Conservation (phyloP, 2,113 vertebrate species). For the Corydoras maculifer region DNA sequence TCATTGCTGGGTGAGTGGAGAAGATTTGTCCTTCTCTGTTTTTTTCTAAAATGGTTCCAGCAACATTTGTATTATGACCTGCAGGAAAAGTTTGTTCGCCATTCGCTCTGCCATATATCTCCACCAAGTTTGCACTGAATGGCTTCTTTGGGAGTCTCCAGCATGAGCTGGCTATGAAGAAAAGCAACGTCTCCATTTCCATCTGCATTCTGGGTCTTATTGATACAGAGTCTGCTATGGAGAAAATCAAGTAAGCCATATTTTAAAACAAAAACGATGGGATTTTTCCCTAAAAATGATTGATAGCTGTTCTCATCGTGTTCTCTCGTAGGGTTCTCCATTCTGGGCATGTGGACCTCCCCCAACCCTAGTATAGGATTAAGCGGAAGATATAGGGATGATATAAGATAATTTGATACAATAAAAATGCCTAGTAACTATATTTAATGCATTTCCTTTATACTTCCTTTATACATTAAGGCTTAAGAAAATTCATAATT, state of each 20-base stretch:
- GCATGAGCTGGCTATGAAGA: slow-evolving; percentile 75
- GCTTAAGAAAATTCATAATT: no score
- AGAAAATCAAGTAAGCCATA: slow-evolving; percentile 65
- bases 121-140: slow-evolving; percentile 77
- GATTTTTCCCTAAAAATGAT: no score
- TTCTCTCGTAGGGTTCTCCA: no score
- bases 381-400: no score
- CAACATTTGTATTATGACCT: slow-evolving; percentile 1
- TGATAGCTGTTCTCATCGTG: no score
- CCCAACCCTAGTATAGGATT: no score
- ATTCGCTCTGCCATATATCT: slow-evolving; percentile 67
- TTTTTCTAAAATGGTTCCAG: neutral
- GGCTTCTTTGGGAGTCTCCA: slow-evolving; percentile 74
- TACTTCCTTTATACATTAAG: no score
- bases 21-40: neutral
- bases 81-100: slow-evolving; percentile 69
- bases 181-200: slow-evolving; percentile 69
- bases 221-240: slow-evolving; percentile 64
- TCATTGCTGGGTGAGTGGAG: slow-evolving; percentile 70
- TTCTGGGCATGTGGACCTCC: no score
- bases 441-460: no score
- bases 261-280: neutral
- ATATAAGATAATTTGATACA: no score
- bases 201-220: slow-evolving; percentile 76
- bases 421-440: no score